Evolutionary conservation across 2,888 invertebrate species (phyloP), one percentile per base, ranked within the genome.

Genomic region (Tipula lateralis): DNA sequence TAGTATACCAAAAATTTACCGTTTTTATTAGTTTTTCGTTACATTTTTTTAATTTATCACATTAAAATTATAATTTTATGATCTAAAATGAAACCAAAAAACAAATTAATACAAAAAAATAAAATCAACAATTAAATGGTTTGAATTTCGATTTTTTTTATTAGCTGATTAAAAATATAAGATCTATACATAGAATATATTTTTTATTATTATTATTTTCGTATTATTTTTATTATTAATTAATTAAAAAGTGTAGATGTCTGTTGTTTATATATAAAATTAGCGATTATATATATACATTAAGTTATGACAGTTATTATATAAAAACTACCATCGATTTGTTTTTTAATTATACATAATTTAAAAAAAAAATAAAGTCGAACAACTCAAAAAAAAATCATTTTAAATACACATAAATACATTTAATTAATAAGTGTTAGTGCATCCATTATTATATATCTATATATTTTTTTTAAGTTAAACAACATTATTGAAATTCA

Each of bases 181-280:
- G 16, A 82, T 82, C 82, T 82, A 81, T 29, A 81, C 81, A 81
- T 81, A 81, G 81, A 81, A 81, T 81, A 29, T 81, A 81, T 29
- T 81, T 5, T 81, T 44, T 24, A n/a, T n/a, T 24, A 24, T 66
- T 66, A 66, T 66, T 66, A 16, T 50, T 16, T 50, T 50, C n/a
- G 19, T 66, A 66, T 66, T 66, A 19, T 50, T 66, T 66, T 24
- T 24, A 24, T 66, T 30, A 82, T 36, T 34, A 12, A 34, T 34
- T 83, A 83, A 34, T 83, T 83, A 34, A 36, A 87, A 87, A 87
- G 86, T 87, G 89, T 89, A 89, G 89, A 88, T 89, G 88, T 88
- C 87, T 88, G 88, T 89, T 89, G 87, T 88, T 89, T 87, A 30
- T 34, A 83, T 83, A 83, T 83, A 34, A 81, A 81, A 29, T 81